Conservation (phyloP, 2,797 vertebrate species). For the Eptatretus atami region DNA sequence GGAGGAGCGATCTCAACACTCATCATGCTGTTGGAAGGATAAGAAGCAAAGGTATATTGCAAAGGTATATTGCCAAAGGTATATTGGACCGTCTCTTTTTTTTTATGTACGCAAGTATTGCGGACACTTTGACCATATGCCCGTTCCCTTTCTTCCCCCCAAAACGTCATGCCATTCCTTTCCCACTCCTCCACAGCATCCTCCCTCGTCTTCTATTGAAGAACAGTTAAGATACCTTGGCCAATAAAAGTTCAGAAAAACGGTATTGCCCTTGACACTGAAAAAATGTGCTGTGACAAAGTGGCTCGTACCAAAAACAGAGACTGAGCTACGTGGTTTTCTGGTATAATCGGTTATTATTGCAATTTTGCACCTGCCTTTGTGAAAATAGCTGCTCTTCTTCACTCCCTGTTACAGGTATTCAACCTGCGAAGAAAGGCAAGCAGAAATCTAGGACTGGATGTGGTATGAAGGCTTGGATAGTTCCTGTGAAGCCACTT, state of each 20-base stretch:
- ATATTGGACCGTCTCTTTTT: no score
- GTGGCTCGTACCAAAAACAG: background rate
- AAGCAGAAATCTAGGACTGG: background rate
- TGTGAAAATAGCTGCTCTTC: background rate
- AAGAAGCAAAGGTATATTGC: no score
- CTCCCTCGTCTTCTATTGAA: no score
- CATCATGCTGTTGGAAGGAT: no score
- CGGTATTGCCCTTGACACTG: constrained; percentile 7
- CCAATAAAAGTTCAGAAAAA: constrained; percentile 6
- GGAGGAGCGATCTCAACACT: no score
- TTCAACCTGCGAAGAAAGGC: background rate
- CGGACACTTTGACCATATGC: no score
- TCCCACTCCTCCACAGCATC: no score
- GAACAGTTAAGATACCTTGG: constrained; percentile 2
- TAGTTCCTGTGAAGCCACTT: constrained; percentile 9
- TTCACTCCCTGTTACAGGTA: background rate
- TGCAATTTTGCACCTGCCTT: background rate
- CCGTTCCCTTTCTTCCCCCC: no score
- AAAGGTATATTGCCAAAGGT: no score
- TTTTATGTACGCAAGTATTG: no score
- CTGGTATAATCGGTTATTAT: constrained; percentile 4
- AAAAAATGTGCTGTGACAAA: constrained; percentile 6
- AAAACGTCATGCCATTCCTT: no score
- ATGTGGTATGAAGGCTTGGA: constrained; percentile 9
- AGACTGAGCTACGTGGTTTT: constrained; percentile 2